phyloP scores from a whole-genome alignment of 2,113 vertebrate species.

The Asarcornis scutulata region DNA sequence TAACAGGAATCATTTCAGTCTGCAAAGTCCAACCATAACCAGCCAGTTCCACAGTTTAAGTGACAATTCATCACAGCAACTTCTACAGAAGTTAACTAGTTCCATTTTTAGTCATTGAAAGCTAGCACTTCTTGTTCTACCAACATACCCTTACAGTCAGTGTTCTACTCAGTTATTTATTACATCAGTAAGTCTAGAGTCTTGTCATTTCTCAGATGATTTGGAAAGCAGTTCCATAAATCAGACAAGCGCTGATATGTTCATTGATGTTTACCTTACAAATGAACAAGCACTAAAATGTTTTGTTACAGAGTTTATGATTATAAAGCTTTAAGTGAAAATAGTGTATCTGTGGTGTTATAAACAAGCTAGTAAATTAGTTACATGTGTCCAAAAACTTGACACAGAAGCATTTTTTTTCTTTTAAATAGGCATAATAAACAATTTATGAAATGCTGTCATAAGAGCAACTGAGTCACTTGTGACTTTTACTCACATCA shows the following conservation, averaged over 20 bases:
- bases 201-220: background rate
- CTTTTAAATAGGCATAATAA: background rate
- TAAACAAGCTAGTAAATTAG: background rate
- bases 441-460: background rate
- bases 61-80: background rate
- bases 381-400: background rate
- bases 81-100: background rate
- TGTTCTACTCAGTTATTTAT: background rate
- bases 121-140: background rate
- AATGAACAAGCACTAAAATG: background rate
- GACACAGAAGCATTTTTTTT: background rate
- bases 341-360: background rate
- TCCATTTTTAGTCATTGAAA: background rate
- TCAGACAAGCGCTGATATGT: background rate
- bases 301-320: background rate
- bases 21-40: fast-evolving
- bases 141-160: background rate
- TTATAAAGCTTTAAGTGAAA: background rate
- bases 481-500: background rate
- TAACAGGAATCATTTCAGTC: background rate
- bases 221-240: background rate
- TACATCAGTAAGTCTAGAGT: background rate
- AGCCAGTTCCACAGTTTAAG: background rate
- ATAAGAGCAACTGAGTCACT: background rate
- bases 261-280: background rate